Base-by-base conservation (phyloP, 2,113 vertebrate genomes). In the Grammomys surdaster region DNA sequence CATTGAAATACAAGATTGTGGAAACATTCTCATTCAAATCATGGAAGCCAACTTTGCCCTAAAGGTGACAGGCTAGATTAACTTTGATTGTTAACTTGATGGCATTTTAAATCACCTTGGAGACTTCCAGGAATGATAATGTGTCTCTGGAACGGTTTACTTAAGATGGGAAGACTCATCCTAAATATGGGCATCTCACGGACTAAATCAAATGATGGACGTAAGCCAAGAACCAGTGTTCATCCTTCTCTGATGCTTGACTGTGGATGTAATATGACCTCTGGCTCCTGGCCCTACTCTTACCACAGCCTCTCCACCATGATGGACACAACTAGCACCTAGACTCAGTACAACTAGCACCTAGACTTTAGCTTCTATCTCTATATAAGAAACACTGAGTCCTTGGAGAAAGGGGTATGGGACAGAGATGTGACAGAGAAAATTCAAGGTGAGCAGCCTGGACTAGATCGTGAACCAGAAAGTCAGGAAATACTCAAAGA, bases 351-450 rank as follows among this genome's bases (percentile, higher is more conserved):
- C 0, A 70, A 3, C 33, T 78, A 78, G 19, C 43, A 22, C 14
- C 26, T 95, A 77, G 63, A 70, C n/a, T 72, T 95, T 85, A n/a
- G 4, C 78, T 91, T 93, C 82, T 89, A 51, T 70, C n/a, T 91
- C 70, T 46, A 72, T 9, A 36, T 85, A 78, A 91, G 12, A 80
- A 80, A 80, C 31, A 14, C 58, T 3, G 13, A 58, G 22, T 80
- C 40, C 31, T 88, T 82, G 24, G 31, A 88, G 28, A 88, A 93
- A 88, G 24, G 14, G 26, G 33, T 40, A 65, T 63, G 60, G 8
- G 13, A 84, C 60, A 88, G n/a, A 31, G 9, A 8, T 72, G 24
- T 11, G 28, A 19, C 63, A 85, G 9, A 46, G 36, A 88, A 94
- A 89, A 11, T 51, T 78, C 65, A 77, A 95, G 24, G 40, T 72